These are phyloP conservation scores for Ceratosolen fusciceps DNA, from an alignment of 1,140 invertebrate genomes.

Conservation along the genomic window DNA sequence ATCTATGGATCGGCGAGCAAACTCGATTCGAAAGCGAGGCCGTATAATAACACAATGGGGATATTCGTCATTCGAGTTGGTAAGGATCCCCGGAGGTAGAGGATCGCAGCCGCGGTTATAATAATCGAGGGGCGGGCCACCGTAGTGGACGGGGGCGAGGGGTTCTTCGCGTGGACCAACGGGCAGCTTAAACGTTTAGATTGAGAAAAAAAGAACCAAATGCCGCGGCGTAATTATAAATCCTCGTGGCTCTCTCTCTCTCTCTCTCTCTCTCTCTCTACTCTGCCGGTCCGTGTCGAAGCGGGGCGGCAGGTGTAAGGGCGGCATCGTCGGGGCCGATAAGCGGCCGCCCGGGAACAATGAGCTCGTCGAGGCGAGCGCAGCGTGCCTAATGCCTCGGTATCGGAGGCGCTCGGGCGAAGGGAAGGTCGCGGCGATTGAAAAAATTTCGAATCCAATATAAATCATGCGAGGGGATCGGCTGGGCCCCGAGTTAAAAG, in stretches of 20 bases:
- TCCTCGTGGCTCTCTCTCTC: background rate
- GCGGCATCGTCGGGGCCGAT: background rate
- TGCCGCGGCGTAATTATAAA: background rate
- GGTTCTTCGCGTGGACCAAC: no score
- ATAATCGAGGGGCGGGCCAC: no score
- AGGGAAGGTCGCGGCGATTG: background rate
- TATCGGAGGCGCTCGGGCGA: background rate
- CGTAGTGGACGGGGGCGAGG: no score
- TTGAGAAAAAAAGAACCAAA: no score
- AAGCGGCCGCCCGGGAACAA: background rate
- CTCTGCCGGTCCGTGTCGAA: no score
- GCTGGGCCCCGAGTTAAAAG: background rate
- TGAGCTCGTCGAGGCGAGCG: background rate
- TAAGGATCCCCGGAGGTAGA: no score
- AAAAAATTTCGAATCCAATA: constrained; percentile 10
- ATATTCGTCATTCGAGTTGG: background rate
- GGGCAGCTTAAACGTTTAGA: no score
- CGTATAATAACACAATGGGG: background rate
- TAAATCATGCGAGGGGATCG: background rate
- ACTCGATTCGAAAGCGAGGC: background rate
- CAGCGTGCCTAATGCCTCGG: background rate
- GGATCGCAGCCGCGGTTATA: no score
- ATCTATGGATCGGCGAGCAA: no score
- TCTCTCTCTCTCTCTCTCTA: background rate
- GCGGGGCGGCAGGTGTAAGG: constrained; percentile 20